phyloP scores from a whole-genome alignment of 2,113 vertebrate species.

The Lepus timidus region DNA sequence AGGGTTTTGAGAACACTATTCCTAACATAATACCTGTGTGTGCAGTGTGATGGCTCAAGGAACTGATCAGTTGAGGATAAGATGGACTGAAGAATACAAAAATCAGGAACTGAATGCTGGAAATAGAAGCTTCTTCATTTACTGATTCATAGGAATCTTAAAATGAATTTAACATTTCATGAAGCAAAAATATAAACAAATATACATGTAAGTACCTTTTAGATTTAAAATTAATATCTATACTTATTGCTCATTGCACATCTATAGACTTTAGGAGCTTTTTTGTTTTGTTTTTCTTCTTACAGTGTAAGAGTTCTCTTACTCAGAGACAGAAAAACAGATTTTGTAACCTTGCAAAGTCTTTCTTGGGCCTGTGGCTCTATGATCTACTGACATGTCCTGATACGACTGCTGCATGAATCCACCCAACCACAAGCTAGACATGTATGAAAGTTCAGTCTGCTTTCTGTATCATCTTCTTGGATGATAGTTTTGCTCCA shows the following conservation, averaged over 20 bases:
- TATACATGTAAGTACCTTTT: neutral
- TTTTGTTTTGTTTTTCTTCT: neutral
- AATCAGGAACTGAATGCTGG: neutral
- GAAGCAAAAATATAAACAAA: neutral
- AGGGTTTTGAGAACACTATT: neutral
- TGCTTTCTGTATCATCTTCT: neutral
- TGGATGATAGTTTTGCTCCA: conserved; percentile 19
- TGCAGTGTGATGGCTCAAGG: no score
- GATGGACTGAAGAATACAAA: neutral
- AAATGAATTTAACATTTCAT: neutral
- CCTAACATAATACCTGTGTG: neutral
- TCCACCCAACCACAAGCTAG: neutral
- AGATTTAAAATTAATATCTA: neutral
- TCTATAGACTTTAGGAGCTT: neutral
- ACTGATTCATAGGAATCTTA: neutral
- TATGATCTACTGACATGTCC: neutral
- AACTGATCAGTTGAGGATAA: neutral
- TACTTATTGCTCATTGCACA: neutral
- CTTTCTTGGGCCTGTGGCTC: neutral
- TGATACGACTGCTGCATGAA: neutral
- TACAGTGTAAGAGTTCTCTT: neutral
- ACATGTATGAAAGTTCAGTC: neutral
- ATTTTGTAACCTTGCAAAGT: neutral
- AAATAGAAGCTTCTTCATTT: neutral
- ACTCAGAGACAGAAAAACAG: neutral